Percentiles rank a stretch among this genome's conserved stretches.
Evolutionary conservation across 2,888 invertebrate genomes (phyloP).

Genomic region (Syrphus vitripennis): DNA sequence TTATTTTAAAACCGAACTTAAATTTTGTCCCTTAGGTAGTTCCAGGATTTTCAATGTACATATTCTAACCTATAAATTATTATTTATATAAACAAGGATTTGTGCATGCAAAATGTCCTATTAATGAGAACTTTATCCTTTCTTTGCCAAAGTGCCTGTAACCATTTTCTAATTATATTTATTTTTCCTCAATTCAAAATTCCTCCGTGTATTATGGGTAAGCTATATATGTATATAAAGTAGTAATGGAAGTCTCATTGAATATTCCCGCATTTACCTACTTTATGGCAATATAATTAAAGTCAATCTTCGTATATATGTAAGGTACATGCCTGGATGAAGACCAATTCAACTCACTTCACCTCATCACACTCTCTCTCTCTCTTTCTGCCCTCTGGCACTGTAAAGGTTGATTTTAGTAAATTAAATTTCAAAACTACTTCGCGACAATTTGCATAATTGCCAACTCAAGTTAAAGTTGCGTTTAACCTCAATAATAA

Average conservation of each 20-base stretch:
- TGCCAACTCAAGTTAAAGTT: conserved; percentile 49
- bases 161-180: neutral
- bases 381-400: neutral
- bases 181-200: neutral
- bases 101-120: neutral
- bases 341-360: neutral
- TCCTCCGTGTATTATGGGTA: neutral
- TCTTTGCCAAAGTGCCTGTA: neutral
- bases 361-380: neutral
- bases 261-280: neutral
- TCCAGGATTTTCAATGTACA: neutral
- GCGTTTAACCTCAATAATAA: conserved; percentile 57
- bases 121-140: neutral
- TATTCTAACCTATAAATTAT: neutral
- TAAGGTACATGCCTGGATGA: neutral
- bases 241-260: neutral
- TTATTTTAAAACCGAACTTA: neutral
- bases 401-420: neutral
- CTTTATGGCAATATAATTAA: conserved; percentile 8
- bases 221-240: neutral
- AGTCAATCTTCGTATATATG: neutral
- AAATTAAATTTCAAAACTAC: conserved; percentile 15
- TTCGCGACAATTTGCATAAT: conserved; percentile 53
- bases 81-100: neutral
- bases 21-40: neutral